A percentile compares a stretch with the other conserved stretches of the same genome.
These are phyloP conservation scores for Cephus pygmeus DNA, from an alignment of 2,888 invertebrate species.

Conservation along the genomic window DNA sequence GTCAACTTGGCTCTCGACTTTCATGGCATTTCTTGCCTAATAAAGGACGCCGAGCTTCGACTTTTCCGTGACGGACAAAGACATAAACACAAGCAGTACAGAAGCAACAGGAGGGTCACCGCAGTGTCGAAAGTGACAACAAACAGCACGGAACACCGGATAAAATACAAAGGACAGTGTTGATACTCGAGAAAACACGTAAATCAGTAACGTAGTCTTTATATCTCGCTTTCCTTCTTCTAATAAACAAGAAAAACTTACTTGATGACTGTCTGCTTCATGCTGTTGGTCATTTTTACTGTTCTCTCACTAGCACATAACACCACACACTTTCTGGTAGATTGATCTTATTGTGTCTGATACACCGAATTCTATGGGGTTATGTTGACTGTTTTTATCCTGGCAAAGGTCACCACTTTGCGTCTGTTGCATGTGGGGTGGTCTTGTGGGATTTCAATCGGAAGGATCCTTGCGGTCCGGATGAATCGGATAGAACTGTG, in stretches of 20 bases:
- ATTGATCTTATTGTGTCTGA: neutral
- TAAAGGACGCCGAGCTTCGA: neutral
- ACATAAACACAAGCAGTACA: neutral
- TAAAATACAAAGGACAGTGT: neutral
- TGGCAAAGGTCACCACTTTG: neutral
- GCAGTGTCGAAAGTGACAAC: neutral
- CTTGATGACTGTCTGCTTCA: slow-evolving; percentile 70
- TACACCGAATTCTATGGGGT: neutral
- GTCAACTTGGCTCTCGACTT: neutral
- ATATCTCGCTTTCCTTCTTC: neutral
- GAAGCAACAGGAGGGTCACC: neutral
- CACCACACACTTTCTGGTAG: slow-evolving; percentile 23
- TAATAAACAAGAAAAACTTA: slow-evolving; percentile 54
- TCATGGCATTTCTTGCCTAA: neutral
- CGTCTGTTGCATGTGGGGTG: neutral
- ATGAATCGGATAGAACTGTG: slow-evolving; percentile 59
- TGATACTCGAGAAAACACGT: neutral
- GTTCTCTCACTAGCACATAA: slow-evolving; percentile 27
- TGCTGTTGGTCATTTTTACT: slow-evolving; percentile 66
- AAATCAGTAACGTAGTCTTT: neutral
- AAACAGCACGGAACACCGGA: neutral
- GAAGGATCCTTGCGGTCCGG: slow-evolving; percentile 35
- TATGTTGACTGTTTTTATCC: neutral
- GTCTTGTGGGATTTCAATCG: slow-evolving; percentile 6
- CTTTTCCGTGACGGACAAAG: neutral